These are phyloP conservation scores for Drosophila rubida DNA, from an alignment of 2,888 invertebrate genomes.

Conservation along the genomic window DNA sequence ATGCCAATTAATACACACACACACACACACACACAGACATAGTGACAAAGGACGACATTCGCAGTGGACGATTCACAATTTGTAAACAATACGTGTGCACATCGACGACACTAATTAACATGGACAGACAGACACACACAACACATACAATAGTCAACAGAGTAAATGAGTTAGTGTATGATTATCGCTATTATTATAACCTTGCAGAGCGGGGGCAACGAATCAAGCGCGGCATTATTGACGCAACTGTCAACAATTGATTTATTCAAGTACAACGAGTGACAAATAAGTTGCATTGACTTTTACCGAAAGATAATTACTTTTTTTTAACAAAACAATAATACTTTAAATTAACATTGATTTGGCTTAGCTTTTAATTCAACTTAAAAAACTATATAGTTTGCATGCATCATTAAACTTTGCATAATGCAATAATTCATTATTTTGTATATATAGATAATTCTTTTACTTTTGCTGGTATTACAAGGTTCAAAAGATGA, in stretches of 20 bases:
- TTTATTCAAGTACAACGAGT: not conserved
- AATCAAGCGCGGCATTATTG: not conserved
- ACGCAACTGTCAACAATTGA: not conserved
- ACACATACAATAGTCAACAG: constrained; percentile 8
- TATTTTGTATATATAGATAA: too few relatives aligned
- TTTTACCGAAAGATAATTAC: too few relatives aligned
- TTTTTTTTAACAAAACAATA: too few relatives aligned
- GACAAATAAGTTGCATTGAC: too few relatives aligned
- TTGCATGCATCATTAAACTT: too few relatives aligned
- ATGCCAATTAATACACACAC: not conserved
- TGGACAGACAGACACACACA: constrained; percentile 1
- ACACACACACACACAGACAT: not conserved
- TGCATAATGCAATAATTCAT: too few relatives aligned
- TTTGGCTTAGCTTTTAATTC: too few relatives aligned
- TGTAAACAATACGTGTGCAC: constrained; percentile 8
- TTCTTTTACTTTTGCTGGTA: too few relatives aligned
- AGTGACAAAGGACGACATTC: constrained; percentile 13
- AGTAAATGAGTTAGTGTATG: constrained; percentile 12
- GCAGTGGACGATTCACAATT: constrained; percentile 10
- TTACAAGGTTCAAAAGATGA: too few relatives aligned
- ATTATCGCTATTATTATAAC: constrained; percentile 5
- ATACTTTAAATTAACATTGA: too few relatives aligned
- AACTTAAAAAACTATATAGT: too few relatives aligned
- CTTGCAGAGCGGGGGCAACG: not conserved
- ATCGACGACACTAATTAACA: constrained; percentile 33